Evolutionary conservation across 2,888 invertebrate genomes (phyloP), one percentile per base, ranked within the genome.

Genomic region (Rhaphigaster nebulosa): DNA sequence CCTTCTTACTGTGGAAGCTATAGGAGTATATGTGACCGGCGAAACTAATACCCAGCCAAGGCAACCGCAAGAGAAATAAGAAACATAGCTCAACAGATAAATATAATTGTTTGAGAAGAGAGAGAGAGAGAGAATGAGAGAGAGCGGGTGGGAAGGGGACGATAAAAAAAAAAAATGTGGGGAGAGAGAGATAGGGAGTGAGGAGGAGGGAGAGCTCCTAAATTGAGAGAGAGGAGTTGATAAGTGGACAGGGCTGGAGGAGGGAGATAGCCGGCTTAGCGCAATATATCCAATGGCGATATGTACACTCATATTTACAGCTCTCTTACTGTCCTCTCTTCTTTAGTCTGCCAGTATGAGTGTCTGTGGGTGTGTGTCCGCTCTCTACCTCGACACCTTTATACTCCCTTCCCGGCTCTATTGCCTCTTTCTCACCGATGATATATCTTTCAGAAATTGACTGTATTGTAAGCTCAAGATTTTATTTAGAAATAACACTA

Each of bases 241-340:
- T 76, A 60, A 80, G 54, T 45, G 84, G 89, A 41, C 50, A 18
- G 56, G 70, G 38, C 34, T 90, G 90, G 90, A 20, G 18, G 23
- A 54, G 29, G 34, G 23, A 84, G 90, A 90, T 90, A 90, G 84
- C 23, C 29, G 60, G 41, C 90, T 90, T 90, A 90, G 29, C 8
- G 90, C 90, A 90, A 90, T 90, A 90, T 90, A 84, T 90, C 90
- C 90, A 88, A 50, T 84, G 88, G 50, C 88, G 56, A 84, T 76
- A 87, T 84, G 52, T 90, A 90, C 90, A 90, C 84, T 84, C 45
- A 84, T 84, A 84, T 84, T 84, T 84, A 84, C 45, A 84, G 45
- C 84, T 84, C 84, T 84, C 84, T 84, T 84, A 84, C 84, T 45
- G 34, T 76, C 70, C 70, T 34, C 34, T 76, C 70, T 76, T 76